Evolutionary conservation across 2,888 invertebrate genomes (phyloP).

Genomic region (Heteropelma amictum): DNA sequence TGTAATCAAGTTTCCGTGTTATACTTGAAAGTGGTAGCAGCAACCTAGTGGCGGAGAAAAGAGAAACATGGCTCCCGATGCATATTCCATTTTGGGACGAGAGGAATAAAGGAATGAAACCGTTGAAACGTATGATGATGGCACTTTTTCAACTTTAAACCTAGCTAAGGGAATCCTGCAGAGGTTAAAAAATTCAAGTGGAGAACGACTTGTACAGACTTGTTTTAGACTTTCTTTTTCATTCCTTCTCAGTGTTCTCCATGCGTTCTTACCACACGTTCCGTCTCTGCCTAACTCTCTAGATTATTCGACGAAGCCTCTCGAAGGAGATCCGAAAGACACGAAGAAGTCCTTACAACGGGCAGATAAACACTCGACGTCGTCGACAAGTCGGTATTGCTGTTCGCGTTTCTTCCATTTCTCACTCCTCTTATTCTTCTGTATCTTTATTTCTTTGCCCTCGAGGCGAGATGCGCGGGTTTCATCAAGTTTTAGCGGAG

Average conservation of each 20-base stretch:
- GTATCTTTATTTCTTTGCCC: conserved; percentile 29
- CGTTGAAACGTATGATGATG: conserved; percentile 7
- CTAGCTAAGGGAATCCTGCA: conserved; percentile 30
- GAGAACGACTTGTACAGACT: conserved; percentile 44
- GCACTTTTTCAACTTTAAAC: conserved; percentile 21
- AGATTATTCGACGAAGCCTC: conserved; percentile 30
- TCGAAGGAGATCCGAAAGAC: conserved; percentile 29
- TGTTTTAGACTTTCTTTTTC: too few relatives aligned
- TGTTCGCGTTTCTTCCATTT: conserved; percentile 43
- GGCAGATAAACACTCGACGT: conserved; percentile 54
- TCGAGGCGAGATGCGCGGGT: conserved; percentile 29
- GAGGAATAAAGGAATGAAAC: conserved; percentile 16
- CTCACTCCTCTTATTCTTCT: conserved; percentile 25
- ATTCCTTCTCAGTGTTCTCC: too few relatives aligned
- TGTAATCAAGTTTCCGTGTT: too few relatives aligned
- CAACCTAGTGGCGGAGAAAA: neutral
- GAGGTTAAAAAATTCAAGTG: conserved; percentile 50
- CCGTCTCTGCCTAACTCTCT: conserved; percentile 5
- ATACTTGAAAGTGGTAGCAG: too few relatives aligned
- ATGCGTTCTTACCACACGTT: conserved; percentile 5
- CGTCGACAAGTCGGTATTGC: conserved; percentile 46
- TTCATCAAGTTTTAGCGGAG: conserved; percentile 26
- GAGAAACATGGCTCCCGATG: conserved; percentile 10
- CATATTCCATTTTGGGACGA: conserved; percentile 8
- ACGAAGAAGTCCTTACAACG: conserved; percentile 35